These are phyloP conservation scores for Drosophila engyochracea DNA, from an alignment of 2,888 invertebrate species.

Conservation along the genomic window DNA sequence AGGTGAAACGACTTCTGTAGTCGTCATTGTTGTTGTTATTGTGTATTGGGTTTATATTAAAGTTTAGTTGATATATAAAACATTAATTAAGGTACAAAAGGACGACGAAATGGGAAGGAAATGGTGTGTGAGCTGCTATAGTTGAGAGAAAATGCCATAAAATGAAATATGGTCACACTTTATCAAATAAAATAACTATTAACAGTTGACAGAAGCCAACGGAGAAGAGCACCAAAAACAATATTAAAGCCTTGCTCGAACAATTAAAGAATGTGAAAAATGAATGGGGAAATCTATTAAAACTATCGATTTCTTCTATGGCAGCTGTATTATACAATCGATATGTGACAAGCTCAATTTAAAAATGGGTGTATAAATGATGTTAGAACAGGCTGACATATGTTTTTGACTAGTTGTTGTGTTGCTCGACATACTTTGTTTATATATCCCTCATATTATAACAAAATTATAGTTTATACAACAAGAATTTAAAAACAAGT, in stretches of 20 bases:
- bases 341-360: neutral
- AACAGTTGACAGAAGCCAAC: neutral
- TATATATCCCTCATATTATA: neutral
- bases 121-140: neutral
- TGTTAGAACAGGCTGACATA: too few relatives aligned
- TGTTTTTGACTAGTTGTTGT: too few relatives aligned
- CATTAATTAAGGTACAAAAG: conserved; percentile 27
- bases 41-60: conserved; percentile 35
- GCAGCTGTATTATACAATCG: neutral
- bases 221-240: too few relatives aligned
- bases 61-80: conserved; percentile 30
- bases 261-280: neutral
- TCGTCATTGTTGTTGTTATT: conserved; percentile 3
- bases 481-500: neutral
- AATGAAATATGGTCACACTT: neutral
- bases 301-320: neutral
- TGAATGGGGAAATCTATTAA: neutral
- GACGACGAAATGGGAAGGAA: neutral
- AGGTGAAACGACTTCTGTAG: conserved; percentile 14
- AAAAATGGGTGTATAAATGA: neutral
- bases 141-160: neutral
- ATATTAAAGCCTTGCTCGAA: neutral
- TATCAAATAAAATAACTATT: neutral
- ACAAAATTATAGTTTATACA: neutral
- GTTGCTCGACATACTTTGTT: too few relatives aligned